Conservation (phyloP, 1,140 invertebrate species). For the Drosophila watanabei region DNA sequence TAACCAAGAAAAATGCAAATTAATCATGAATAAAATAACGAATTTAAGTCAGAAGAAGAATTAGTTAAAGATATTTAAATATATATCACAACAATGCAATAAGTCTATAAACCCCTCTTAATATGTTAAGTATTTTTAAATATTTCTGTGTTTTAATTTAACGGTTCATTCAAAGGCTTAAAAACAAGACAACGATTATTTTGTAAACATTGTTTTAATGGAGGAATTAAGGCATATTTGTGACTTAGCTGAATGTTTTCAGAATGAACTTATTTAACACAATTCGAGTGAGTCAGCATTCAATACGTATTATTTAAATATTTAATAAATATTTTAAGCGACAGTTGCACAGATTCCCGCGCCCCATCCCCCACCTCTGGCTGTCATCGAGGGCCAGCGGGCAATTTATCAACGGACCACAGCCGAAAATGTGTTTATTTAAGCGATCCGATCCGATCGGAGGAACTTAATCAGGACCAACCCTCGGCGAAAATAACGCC, state of each 20-base stretch:
- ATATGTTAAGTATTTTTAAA: neutral
- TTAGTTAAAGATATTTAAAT: no score
- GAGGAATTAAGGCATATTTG: neutral
- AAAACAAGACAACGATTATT: constrained; percentile 11
- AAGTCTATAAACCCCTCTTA: neutral
- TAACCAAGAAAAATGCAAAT: no score
- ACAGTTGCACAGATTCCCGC: constrained; percentile 60
- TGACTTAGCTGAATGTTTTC: neutral
- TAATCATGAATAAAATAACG: no score
- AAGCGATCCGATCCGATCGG: constrained; percentile 42
- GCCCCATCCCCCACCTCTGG: constrained; percentile 8
- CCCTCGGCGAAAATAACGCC: constrained; percentile 31
- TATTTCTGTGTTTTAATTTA: constrained; percentile 1
- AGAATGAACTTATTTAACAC: neutral
- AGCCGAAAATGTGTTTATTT: constrained; percentile 72
- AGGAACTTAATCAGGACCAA: constrained; percentile 70
- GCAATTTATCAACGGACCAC: constrained; percentile 68
- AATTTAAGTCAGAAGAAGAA: no score
- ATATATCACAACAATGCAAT: no score
- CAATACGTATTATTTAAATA: constrained; percentile 22
- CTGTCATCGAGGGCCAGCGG: constrained; percentile 62
- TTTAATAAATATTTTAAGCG: constrained; percentile 9
- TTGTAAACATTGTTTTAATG: neutral
- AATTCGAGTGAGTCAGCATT: neutral
- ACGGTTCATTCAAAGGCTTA: neutral